phyloP scores from a whole-genome alignment of 2,888 invertebrate species.

The Vesta saturnalis region DNA sequence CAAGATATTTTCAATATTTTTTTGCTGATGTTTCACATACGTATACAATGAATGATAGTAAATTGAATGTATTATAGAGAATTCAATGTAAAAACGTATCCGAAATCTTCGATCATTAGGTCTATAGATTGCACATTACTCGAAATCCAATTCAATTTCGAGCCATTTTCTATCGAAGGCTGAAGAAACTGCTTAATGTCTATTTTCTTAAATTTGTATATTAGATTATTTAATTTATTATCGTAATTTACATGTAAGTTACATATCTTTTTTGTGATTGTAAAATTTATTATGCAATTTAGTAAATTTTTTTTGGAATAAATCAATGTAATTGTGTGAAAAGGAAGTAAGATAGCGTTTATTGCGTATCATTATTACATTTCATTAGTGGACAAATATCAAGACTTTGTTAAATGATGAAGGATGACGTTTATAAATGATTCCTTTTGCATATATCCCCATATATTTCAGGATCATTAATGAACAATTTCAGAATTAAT shows the following conservation, averaged over 20 bases:
- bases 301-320: no score
- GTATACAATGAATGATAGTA: neutral
- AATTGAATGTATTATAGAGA: neutral
- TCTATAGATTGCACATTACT: conserved; percentile 8
- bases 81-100: conserved; percentile 4
- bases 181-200: neutral
- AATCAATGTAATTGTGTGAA: no score
- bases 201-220: neutral
- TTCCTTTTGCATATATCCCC: no score
- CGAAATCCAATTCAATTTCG: conserved; percentile 7
- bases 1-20: no score
- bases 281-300: no score
- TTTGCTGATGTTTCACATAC: neutral
- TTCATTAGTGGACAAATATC: no score
- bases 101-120: conserved; percentile 7
- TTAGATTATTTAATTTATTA: neutral
- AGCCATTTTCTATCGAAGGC: neutral
- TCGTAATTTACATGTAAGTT: neutral
- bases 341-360: no score
- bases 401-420: no score
- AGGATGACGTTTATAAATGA: no score
- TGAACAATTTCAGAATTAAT: neutral
- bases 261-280: neutral
- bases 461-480: no score
- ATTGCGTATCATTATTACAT: no score